These are phyloP conservation scores for Spea hammondii DNA, from an alignment of 2,797 vertebrate species.

Conservation along the genomic window DNA sequence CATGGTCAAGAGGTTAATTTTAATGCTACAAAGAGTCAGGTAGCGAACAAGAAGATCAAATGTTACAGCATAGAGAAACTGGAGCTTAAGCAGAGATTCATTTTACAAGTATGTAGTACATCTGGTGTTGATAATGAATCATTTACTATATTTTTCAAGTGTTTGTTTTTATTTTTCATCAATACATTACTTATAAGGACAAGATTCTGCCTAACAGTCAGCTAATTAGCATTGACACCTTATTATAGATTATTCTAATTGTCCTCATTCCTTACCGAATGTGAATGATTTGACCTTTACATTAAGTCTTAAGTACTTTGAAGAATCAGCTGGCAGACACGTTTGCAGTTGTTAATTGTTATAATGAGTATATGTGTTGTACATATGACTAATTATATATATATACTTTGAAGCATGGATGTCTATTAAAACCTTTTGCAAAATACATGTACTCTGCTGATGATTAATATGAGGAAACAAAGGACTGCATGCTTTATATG, in stretches of 20 bases:
- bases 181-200: no score
- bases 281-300: neutral
- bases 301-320: neutral
- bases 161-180: no score
- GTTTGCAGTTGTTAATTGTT: neutral
- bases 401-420: neutral
- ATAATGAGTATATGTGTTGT: neutral
- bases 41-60: no score
- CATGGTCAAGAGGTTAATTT: no score
- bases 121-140: neutral
- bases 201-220: neutral
- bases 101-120: no score
- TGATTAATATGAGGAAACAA: neutral
- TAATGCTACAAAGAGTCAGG: no score
- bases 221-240: neutral
- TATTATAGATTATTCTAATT: neutral
- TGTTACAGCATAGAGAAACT: no score
- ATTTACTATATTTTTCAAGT: neutral
- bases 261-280: neutral
- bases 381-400: conserved; percentile 1
- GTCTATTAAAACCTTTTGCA: neutral
- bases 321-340: neutral
- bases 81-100: no score
- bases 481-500: no score
- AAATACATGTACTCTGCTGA: neutral